Evolutionary conservation across 2,113 vertebrate species (phyloP), one percentile per base, ranked within the genome.

Genomic region (Esox niger): DNA sequence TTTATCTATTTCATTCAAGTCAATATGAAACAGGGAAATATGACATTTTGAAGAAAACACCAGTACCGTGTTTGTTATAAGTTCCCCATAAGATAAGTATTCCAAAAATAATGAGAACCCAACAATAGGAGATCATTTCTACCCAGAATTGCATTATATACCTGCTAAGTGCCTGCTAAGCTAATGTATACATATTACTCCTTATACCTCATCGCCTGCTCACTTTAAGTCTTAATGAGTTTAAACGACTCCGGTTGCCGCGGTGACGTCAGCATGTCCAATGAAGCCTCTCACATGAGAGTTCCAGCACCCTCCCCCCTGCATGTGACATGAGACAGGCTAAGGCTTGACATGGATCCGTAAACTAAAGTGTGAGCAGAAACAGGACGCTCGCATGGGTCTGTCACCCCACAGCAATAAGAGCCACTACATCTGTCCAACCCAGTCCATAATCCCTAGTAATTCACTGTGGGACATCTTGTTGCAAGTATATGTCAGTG

Each of bases 401-500:
- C 72, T 78, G 77, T 81, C 64, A 67, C 47, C 69, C 47, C 72
- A 63, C 33, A 80, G 80, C 76, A 62, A 77, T 70, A 64, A 82
- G 80, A 73, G 58, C 11, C 75, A 23, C 73, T 70, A 60, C 27
- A 64, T 38, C 46, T 1, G 32, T 49, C 20, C 54, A 54, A 60
- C 77, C 78, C 71, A 33, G 67, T 77, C 76, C 86, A 75, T 79
- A 64, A 79, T 64, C 68, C 69, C 70, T 77, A 79, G 60, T 78
- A n/a, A 83, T 80, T 66, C 80, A 71, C 74, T 82, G 77, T 87
- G 79, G 86, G 84, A 77, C 83, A 61, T 84, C 81, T 81, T 77
- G 74, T 76, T 89, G 83, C 86, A 82, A 81, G 91, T 85, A 84
- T 84, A 80, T 91, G 88, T 91, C 86, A 87, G 85, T 88, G 88